Evolutionary conservation across 1,140 invertebrate genomes (phyloP), one percentile per base, ranked within the genome.

Genomic region (Euglossa dilemma): DNA sequence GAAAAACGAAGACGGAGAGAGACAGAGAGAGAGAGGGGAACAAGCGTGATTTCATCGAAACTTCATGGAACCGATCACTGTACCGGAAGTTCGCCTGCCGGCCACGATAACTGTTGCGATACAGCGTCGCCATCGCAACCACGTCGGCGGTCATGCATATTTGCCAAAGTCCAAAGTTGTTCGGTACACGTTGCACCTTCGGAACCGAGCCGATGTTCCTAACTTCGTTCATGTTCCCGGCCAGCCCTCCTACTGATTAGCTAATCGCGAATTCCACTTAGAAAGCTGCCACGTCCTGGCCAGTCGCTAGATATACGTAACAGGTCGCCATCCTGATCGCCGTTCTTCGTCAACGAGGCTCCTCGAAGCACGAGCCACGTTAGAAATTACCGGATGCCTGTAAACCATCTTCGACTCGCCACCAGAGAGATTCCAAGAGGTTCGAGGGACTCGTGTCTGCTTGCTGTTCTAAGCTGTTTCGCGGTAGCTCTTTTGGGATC

Each of bases 191-290:
- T 50, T 63, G 73, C 57, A 20, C 73, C 57, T 63, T 75, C 18
- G n/a, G 6, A 59, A 6, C 47, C 9, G 47, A 23, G 6, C 45
- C 73, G 16, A 14, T 56, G 52, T 56, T 56, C 25, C n/a, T 25
- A 75, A 75, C 43, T 75, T 75, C 56, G 56, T 59, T 61, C 59
- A 59, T 23, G 43, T 54, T 74, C 8, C 43, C n/a, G 28, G n/a
- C 23, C 66, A 12, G n/a, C 66, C 23, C n/a, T 18, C 28, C 25
- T 20, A n/a, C 45, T 63, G 73, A 75, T 75, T 75, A 75, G 73
- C 73, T 75, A 63, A 75, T 75, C 73, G 57, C 73, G 45, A 75
- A 75, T 75, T 75, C 57, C 73, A 75, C 73, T 75, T 75, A 28
- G 72, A 50, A 59, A 63, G 18, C 57, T 28, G 73, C 45, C n/a